Evolutionary conservation across 2,888 invertebrate genomes (phyloP).

Genomic region (Bedellia somnulentella): DNA sequence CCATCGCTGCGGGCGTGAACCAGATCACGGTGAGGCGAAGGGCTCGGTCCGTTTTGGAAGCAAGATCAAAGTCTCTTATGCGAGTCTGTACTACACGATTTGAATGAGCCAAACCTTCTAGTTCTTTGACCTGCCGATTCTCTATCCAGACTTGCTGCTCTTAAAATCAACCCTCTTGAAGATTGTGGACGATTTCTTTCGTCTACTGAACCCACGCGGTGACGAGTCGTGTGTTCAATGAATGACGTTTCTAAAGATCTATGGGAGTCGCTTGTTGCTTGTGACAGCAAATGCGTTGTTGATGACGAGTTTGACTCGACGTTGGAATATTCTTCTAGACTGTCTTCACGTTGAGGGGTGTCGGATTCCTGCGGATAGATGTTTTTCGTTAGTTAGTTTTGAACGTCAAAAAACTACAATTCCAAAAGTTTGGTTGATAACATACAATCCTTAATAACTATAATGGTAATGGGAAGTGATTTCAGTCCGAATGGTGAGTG

Average conservation of each 20-base stretch:
- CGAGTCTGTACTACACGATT: constrained; percentile 40
- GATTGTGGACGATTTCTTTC: constrained; percentile 22
- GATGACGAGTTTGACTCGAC: constrained; percentile 44
- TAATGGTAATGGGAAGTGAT: too few relatives aligned
- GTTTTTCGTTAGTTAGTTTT: too few relatives aligned
- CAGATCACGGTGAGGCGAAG: too few relatives aligned
- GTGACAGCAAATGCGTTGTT: constrained; percentile 41
- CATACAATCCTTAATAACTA: too few relatives aligned
- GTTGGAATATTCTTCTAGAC: constrained; percentile 42
- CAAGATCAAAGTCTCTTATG: constrained; percentile 56
- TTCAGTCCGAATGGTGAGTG: too few relatives aligned
- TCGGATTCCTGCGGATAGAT: constrained; percentile 39
- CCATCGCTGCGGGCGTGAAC: constrained; percentile 11
- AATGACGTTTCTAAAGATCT: constrained; percentile 39
- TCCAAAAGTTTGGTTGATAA: too few relatives aligned
- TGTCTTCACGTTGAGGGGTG: constrained; percentile 42
- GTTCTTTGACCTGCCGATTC: constrained; percentile 19
- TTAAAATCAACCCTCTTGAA: constrained; percentile 39
- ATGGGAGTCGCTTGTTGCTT: constrained; percentile 33
- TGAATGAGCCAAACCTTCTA: constrained; percentile 36
- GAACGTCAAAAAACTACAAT: too few relatives aligned
- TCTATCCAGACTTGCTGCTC: constrained; percentile 50
- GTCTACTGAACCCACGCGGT: constrained; percentile 27
- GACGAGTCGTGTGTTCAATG: constrained; percentile 22
- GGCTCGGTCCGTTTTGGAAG: constrained; percentile 21